Percentiles rank a stretch among this genome's conserved stretches.
phyloP scores from a whole-genome alignment of 2,888 invertebrate genomes.

The Drosophila colorata region DNA sequence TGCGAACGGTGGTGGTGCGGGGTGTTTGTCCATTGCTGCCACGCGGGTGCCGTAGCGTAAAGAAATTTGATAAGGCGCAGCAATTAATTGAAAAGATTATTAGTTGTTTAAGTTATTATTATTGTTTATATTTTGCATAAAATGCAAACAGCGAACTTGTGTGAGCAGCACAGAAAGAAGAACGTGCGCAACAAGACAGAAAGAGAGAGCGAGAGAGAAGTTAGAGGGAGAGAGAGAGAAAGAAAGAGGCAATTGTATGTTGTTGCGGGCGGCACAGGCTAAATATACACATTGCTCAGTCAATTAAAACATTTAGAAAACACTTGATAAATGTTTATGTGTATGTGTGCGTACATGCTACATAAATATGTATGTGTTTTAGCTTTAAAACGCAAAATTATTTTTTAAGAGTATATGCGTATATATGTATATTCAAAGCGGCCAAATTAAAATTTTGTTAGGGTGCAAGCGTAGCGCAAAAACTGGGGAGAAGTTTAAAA shows the following conservation, averaged over 20 bases:
- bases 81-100: constrained; percentile 40
- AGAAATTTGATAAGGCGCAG: constrained; percentile 30
- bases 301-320: constrained; percentile 55
- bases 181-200: neutral
- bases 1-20: constrained; percentile 6
- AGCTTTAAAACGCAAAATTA: constrained; percentile 39
- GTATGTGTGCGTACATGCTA: constrained; percentile 11
- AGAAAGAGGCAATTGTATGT: neutral
- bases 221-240: neutral
- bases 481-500: constrained; percentile 34
- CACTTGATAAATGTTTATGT: constrained; percentile 10
- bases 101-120: constrained; percentile 54
- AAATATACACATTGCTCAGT: constrained; percentile 56
- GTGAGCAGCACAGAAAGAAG: constrained; percentile 1
- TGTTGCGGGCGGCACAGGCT: constrained; percentile 24
- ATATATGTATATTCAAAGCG: constrained; percentile 37
- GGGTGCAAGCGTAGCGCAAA: constrained; percentile 32
- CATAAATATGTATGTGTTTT: constrained; percentile 3
- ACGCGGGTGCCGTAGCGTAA: constrained; percentile 34
- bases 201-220: constrained; percentile 2
- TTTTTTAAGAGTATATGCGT: constrained; percentile 35
- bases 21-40: constrained; percentile 22
- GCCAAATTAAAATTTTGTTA: constrained; percentile 49
- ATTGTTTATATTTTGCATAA: constrained; percentile 44
- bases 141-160: constrained; percentile 49